Base-by-base conservation (phyloP, 2,888 invertebrate genomes). In the Drepana falcataria region DNA sequence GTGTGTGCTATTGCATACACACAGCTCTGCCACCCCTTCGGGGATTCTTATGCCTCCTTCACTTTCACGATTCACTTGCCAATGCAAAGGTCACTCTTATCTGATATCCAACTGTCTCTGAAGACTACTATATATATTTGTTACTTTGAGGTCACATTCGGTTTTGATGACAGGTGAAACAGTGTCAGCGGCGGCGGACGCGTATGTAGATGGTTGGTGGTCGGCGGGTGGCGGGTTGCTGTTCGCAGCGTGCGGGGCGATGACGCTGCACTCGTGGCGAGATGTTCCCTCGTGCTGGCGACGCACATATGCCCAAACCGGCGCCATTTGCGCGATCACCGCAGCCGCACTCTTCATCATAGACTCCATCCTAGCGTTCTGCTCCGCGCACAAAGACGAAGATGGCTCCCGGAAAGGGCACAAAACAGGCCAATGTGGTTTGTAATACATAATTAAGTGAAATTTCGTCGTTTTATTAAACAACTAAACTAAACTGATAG, bases 121-220 rank as follows among this genome's bases (percentile, higher is more conserved):
- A 21, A 21, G 21, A 21, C 21, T 21, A 21, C 21, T 21, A 21
- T 21, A 21, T 21, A 21, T 21, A 0, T 21, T 21, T 21, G 21
- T 21, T 21, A 21, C 3, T 37, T 37, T 37, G 37, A 37, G 37
- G 3, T 37, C 3, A 37, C 3, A 37, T 37, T 37, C 4, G 3
- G 37, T 37, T 4, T 37, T 37, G 5, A 21, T 21, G 21, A 21
- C 21, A 90, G 90, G 86, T 47, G 90, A 90, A 68, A 72, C 78
- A 56, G 82, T 91, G 54, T 87, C 88, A 49, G 84, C 85, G 60
- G 77, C 83, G 55, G 82, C 89, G 52, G 90, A 90, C 64, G 79
- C 86, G 48, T 89, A 87, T 68, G 71, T 90, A n/a, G 87, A 85
- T 64, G 83, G 84, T 53, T 88, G 87, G 87, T 91, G 89, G 90